Base-by-base conservation (phyloP, 2,888 invertebrate species). In the Stenodera caucasica region DNA sequence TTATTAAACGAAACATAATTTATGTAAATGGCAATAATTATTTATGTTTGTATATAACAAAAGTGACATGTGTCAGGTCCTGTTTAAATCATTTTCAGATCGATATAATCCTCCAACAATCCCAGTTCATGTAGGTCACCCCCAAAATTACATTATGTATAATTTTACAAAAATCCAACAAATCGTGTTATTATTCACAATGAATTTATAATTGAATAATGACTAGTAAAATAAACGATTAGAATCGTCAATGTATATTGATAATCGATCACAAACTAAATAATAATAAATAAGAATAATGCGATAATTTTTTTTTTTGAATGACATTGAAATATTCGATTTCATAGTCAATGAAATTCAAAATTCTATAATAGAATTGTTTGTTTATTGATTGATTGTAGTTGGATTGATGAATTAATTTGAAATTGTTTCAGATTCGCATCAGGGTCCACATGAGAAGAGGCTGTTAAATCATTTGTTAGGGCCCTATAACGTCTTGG, bases 391-490 rank as follows among this genome's bases (percentile, higher is more conserved):
- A 45, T 45, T 11, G 7, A 4, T 40, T 21, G 40, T 3, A 11
- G 8, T 40, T 4, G 18, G 6, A 18, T 40, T 35, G 6, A 14
- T 51, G 12, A 56, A n/a, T n/a, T 11, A 54, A 37, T 40, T 55
- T 54, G 54, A 15, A 30, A 52, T 75, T 65, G 70, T 85, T 85
- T 32, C 85, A 95, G 94, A 90, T 81, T 91, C 92, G 82, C 87
- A 88, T 83, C 92, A 93, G 85, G 95, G 96, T 78, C 90, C 88
- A 65, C 91, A 94, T 82, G 95, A 96, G 85, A 92, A 92, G 84
- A 87, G 89, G 77, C 85, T 96, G 75, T 85, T 96, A 76, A 91
- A 92, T 82, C 85, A 90, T 80, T 85, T 95, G 75, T 86, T 95
- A 75, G 86, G 87, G 75, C 85, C 87, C 65, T 95, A 95, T 84